Conservation (phyloP, 2,113 vertebrate genomes). For the Gracilinanus agilis region DNA sequence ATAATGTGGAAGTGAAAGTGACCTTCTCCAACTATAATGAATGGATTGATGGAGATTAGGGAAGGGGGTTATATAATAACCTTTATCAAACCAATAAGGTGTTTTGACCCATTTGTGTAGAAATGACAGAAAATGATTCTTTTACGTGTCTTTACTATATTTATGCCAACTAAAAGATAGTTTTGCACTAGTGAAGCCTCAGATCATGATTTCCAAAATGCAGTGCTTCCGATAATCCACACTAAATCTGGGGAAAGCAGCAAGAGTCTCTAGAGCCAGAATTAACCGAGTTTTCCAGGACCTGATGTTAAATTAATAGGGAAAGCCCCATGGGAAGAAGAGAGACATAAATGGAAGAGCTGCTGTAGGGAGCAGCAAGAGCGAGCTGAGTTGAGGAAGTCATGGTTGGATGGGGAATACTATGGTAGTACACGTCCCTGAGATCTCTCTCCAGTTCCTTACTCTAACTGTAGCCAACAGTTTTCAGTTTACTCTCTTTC, state of each 20-base stretch:
- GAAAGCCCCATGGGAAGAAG: background rate
- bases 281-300: background rate
- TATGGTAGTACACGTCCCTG: background rate
- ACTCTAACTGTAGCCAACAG: background rate
- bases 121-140: background rate
- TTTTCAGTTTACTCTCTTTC: background rate
- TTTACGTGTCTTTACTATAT: background rate
- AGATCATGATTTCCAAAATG: background rate
- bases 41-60: background rate
- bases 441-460: background rate
- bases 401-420: background rate
- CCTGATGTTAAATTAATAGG: background rate
- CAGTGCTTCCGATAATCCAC: background rate
- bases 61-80: background rate
- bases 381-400: background rate
- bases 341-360: background rate
- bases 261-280: background rate
- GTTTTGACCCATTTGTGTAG: background rate
- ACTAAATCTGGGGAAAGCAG: background rate
- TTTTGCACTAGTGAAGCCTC: background rate
- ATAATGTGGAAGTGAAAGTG: background rate
- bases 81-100: background rate
- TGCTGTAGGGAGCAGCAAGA: background rate
- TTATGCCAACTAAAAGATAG: background rate
- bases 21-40: background rate